These are phyloP conservation scores for Pachyseris speciosa DNA, from an alignment of 64 coral and sea anemone species.

Conservation along the genomic window DNA sequence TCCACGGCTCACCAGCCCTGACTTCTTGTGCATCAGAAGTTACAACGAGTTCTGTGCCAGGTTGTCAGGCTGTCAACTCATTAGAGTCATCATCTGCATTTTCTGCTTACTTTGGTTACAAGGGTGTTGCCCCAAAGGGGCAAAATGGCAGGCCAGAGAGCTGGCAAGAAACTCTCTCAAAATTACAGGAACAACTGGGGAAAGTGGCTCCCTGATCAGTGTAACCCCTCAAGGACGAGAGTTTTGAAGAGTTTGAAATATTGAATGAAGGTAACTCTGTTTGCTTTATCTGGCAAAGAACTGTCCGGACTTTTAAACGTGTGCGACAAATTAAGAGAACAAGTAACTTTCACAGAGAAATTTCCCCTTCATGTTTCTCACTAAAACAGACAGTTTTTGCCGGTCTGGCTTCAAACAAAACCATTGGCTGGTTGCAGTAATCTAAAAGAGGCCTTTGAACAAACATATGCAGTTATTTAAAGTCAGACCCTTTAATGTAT, in stretches of 20 bases:
- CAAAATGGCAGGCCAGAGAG: constrained; percentile 48
- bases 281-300: neutral
- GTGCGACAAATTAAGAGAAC: neutral
- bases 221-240: neutral
- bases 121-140: constrained; percentile 5
- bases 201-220: neutral
- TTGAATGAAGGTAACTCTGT: neutral
- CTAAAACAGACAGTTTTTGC: too few relatives aligned
- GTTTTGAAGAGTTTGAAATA: neutral
- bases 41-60: neutral
- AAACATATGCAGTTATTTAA: constrained; percentile 5
- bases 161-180: constrained; percentile 93
- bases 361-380: too few relatives aligned
- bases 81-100: constrained; percentile 19
- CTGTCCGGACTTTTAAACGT: neutral
- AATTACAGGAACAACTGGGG: constrained; percentile 81
- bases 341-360: neutral
- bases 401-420: neutral
- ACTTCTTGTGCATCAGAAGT: neutral
- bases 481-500: neutral
- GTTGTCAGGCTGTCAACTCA: constrained; percentile 7
- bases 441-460: neutral
- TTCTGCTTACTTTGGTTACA: constrained; percentile 39
- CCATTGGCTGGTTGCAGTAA: neutral
- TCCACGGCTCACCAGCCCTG: neutral